A percentile compares a stretch with the other conserved stretches of the same genome.
These are phyloP conservation scores for Australoheros scitulus DNA, from an alignment of 2,113 vertebrate genomes.

Conservation along the genomic window DNA sequence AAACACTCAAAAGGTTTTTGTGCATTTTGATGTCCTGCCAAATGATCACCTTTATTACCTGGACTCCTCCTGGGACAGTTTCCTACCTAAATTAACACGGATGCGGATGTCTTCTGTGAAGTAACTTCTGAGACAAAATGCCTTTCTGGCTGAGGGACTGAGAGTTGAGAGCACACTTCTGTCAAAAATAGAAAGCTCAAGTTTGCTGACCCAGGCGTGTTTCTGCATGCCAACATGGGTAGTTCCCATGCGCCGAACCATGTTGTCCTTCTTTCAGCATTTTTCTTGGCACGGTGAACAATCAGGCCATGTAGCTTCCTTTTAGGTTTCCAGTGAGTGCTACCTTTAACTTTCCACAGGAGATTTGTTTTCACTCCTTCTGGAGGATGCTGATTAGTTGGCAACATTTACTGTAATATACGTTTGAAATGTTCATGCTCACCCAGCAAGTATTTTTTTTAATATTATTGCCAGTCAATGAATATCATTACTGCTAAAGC, in stretches of 20 bases:
- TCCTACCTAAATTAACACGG: neutral
- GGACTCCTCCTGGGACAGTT: neutral
- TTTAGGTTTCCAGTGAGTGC: slow-evolving; percentile 16
- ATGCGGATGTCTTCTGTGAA: neutral
- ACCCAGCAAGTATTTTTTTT: neutral
- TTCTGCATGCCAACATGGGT: slow-evolving; percentile 31
- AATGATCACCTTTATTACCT: slow-evolving; percentile 5
- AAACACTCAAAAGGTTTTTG: neutral
- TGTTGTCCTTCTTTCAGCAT: slow-evolving; percentile 22
- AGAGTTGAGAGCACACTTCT: neutral
- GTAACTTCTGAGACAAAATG: neutral
- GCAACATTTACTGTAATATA: neutral
- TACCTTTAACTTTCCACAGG: slow-evolving; percentile 22
- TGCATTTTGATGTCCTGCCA: neutral
- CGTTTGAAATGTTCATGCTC: neutral
- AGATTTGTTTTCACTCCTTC: slow-evolving; percentile 45
- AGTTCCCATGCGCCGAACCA: slow-evolving; percentile 9
- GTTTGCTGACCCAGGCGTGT: slow-evolving; percentile 41
- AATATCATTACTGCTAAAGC: neutral
- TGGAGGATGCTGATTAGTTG: slow-evolving; percentile 39
- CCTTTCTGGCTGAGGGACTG: slow-evolving; percentile 18
- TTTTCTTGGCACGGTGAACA: slow-evolving; percentile 16
- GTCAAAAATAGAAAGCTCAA: slow-evolving; percentile 18
- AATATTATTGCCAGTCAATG: neutral
- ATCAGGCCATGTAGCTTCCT: neutral